A percentile compares a stretch with the other conserved stretches of the same genome.
phyloP scores from a whole-genome alignment of 2,113 vertebrate genomes.

The Phylloscopus whistleri region DNA sequence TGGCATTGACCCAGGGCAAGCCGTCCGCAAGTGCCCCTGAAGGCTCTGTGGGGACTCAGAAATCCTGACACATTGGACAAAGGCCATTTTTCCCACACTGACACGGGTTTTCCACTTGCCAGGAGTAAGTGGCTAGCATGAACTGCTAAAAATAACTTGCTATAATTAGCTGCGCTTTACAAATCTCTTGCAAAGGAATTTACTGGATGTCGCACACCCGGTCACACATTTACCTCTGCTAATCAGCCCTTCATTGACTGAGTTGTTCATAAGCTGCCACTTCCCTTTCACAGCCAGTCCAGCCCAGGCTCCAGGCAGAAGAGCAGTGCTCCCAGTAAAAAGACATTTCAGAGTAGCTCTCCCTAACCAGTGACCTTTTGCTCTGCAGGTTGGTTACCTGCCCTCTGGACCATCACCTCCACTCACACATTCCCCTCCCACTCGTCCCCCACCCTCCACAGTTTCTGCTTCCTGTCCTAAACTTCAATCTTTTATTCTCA shows the following conservation, averaged over 20 bases:
- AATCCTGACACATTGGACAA: not conserved
- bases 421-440: not conserved
- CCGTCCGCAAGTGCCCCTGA: not conserved
- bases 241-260: not conserved
- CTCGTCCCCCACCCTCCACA: not conserved
- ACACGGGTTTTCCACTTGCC: not conserved
- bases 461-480: not conserved
- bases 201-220: not conserved
- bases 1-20: not conserved
- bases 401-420: not conserved
- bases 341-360: not conserved
- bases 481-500: not conserved
- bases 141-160: slow-evolving; percentile 10
- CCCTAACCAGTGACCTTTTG: not conserved
- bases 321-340: not conserved
- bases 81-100: not conserved
- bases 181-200: not conserved
- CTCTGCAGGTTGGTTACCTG: not conserved
- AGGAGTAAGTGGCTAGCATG: not conserved
- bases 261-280: not conserved
- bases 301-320: not conserved
- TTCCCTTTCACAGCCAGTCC: not conserved
- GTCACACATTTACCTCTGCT: not conserved
- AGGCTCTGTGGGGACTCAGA: not conserved
- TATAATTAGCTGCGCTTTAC: slow-evolving; percentile 12